Conservation (phyloP, 2,797 vertebrate genomes). For the Rhadinocentrus ornatus region DNA sequence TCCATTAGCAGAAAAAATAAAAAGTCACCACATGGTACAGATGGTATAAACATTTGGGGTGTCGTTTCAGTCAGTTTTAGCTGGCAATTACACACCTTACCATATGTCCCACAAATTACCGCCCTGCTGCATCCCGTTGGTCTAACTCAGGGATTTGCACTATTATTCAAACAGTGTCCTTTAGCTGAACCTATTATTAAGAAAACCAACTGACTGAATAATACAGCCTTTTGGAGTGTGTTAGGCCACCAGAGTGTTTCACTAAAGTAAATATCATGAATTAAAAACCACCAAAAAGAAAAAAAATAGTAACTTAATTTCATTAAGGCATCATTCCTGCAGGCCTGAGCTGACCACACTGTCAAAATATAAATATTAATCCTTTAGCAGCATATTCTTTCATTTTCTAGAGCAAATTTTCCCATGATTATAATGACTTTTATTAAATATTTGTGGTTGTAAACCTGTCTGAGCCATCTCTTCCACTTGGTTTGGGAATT, state of each 20-base stretch:
- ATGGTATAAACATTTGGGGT: background rate
- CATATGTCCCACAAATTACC: background rate
- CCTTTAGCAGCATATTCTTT: background rate
- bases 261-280: background rate
- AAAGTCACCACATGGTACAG: background rate
- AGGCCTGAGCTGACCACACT: background rate
- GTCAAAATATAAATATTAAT: background rate
- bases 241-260: slow-evolving; percentile 22
- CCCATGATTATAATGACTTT: background rate
- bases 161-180: slow-evolving; percentile 1
- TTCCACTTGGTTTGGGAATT: background rate
- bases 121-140: background rate
- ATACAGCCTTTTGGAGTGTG: background rate
- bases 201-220: slow-evolving; percentile 4
- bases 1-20: background rate
- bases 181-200: background rate
- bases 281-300: background rate
- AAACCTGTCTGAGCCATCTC: background rate
- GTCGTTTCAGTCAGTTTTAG: background rate
- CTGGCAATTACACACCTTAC: background rate
- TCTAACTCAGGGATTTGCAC: background rate
- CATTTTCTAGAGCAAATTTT: background rate
- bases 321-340: background rate
- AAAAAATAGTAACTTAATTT: background rate
- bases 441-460: background rate